Evolutionary conservation across 2,113 vertebrate genomes (phyloP), one percentile per base, ranked within the genome.

Genomic region (Piaya cayana): DNA sequence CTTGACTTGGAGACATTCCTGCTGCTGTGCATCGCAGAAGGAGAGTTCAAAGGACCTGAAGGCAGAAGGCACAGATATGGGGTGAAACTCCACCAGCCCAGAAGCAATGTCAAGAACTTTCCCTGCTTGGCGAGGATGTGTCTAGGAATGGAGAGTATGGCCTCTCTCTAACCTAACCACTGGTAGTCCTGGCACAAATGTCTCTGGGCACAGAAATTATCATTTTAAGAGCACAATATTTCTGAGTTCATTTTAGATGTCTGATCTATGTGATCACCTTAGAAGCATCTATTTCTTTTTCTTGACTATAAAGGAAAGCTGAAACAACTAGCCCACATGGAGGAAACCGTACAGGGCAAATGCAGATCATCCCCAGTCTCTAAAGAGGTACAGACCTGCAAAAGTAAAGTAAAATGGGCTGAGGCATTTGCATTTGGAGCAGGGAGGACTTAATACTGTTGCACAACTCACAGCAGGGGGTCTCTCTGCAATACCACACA

Each of bases 21-120:
- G 47, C n/a, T 82, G 26, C 25, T 76, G 17, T 2, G 3, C 39
- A 23, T 25, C n/a, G 25, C 75, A 50, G 34, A 30, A 82, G 45
- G 20, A 67, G 8, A 50, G 27, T 83, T 88, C 71, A 86, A 92
- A 90, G 68, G 77, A 26, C 14, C 22, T 7, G 1, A 82, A 90
- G 86, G 71, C 80, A 88, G 47, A 94, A 96, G 50, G 42, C 47
- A 65, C 55, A 88, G 59, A 90, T 90, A 82, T 34, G 5, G 26
- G 34, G 26, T 92, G 90, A 96, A 93, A 85, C 45, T 93, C 17
- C 21, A 45, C 13, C 32, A 50, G 45, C 55, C 29, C 1, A 1
- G 69, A 32, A 80, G 6, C 63, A 93, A 74, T 7, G 75, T 77
- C 79, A 86, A 80, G 50, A 93, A 92, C 88, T 96, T 95, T 96